A percentile compares a stretch with the other conserved stretches of the same genome.
Evolutionary conservation across 2,113 vertebrate genomes (phyloP).

Genomic region (Puntigrus tetrazona): DNA sequence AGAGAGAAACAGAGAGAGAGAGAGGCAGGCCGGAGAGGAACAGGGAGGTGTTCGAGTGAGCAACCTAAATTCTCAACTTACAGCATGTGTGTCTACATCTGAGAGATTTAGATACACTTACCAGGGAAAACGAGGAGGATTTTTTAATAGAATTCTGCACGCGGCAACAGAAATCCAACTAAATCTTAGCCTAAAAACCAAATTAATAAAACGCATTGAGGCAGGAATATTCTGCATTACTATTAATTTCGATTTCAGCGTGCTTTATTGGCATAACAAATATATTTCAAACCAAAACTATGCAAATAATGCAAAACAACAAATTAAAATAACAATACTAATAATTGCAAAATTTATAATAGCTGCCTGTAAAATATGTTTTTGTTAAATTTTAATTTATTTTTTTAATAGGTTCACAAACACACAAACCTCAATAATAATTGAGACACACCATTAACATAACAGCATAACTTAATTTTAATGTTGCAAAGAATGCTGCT

Average conservation of each 20-base stretch:
- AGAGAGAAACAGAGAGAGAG: constrained; percentile 68
- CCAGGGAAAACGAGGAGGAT: neutral
- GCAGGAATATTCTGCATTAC: neutral
- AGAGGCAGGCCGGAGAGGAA: constrained; percentile 52
- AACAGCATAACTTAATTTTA: neutral
- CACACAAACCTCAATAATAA: neutral
- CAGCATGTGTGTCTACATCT: constrained; percentile 75
- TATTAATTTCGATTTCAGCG: neutral
- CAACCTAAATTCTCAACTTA: constrained; percentile 55
- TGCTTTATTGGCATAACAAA: neutral
- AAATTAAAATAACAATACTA: neutral
- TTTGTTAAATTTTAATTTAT: no score
- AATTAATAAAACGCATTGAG: neutral
- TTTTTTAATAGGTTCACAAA: neutral
- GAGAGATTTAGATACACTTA: neutral
- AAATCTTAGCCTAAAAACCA: neutral
- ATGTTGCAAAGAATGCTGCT: neutral
- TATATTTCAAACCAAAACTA: neutral
- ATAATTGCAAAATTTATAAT: neutral
- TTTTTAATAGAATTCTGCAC: neutral
- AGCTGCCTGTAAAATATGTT: neutral
- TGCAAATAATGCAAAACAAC: neutral
- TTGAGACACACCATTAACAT: neutral
- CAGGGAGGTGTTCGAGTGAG: constrained; percentile 57
- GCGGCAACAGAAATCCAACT: neutral